Conservation (phyloP, 1,140 invertebrate genomes). For the Acromyrmex echinatior region DNA sequence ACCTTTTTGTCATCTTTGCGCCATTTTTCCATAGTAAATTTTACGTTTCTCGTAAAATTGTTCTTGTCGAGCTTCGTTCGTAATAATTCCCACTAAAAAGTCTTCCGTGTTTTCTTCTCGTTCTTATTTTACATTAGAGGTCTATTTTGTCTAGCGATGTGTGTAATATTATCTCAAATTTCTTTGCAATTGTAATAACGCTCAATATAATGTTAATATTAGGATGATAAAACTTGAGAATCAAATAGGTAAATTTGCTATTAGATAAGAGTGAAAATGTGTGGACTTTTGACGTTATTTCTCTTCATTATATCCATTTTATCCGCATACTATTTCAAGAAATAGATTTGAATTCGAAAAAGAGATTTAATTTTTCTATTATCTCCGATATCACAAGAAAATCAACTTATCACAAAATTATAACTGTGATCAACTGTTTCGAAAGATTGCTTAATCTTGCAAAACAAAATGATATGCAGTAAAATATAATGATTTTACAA, state of each 20-base stretch:
- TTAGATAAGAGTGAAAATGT: conserved; percentile 31
- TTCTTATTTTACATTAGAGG: not conserved
- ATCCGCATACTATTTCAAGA: not conserved
- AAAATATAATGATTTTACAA: not conserved
- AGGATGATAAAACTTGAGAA: not conserved
- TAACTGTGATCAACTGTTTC: not conserved
- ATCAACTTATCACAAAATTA: not conserved
- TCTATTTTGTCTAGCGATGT: not conserved
- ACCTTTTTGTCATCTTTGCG: not conserved
- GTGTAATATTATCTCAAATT: not conserved
- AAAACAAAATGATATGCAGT: not conserved
- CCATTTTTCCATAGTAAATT: not conserved
- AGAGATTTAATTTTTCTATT: not conserved
- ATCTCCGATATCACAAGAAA: not conserved
- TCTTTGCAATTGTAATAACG: not conserved
- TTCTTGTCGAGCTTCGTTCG: not conserved
- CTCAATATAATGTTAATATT: conserved; percentile 20
- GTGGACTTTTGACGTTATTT: not conserved
- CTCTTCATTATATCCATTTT: not conserved
- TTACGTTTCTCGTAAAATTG: conserved; percentile 8
- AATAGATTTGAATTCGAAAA: not conserved
- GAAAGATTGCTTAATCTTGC: not conserved
- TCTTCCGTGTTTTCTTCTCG: not conserved
- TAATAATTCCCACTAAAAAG: not conserved
- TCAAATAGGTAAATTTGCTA: not conserved